Base-by-base conservation (phyloP, 1,140 invertebrate species). In the Solenopsis fugax region DNA sequence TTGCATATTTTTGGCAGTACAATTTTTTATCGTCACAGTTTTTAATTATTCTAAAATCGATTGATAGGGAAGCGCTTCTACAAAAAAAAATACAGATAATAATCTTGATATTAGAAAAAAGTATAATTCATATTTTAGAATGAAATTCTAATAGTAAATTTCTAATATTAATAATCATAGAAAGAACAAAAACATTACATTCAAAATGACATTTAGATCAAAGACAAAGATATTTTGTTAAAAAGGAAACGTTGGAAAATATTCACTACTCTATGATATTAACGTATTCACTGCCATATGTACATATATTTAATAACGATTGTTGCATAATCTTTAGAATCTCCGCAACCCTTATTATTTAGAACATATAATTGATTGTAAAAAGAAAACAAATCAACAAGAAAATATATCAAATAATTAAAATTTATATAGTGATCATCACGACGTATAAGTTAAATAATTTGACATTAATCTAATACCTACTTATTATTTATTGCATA, bases 221-320 rank as follows among this genome's bases (percentile, higher is more conserved):
- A 72, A 72, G 24, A 72, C 21, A 50, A 41, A 41, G 41, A 41
- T 41, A 41, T 41, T 24, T 54, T 58, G 13, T 75, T 41, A 58
- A 75, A 75, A 54, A 16, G 13, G 41, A 58, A 37, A 56, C 13
- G 9, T 75, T 75, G 9, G 13, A 58, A 75, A 58, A 75, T 75
- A 41, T 37, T n/a, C 29, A 21, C 54, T 60, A 48, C 69, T 41
- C 18, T 13, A 48, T 75, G 16, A 87, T 75, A 84, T 88, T 88
- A 60, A 87, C 77, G 41, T 87, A 87, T 88, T 87, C 76, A 87
- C 86, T 88, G 69, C 58, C 85, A 87, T 82, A 45, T 29, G 60
- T 82, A 58, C 13, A 75, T 54, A 81, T 54, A 81, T 37, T 7
- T 86, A 6, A 18, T 21, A 45, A 18, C 4, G 21, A 21, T 13